Base-by-base conservation (phyloP, 2,888 invertebrate genomes). In the Dasypolia templi region DNA sequence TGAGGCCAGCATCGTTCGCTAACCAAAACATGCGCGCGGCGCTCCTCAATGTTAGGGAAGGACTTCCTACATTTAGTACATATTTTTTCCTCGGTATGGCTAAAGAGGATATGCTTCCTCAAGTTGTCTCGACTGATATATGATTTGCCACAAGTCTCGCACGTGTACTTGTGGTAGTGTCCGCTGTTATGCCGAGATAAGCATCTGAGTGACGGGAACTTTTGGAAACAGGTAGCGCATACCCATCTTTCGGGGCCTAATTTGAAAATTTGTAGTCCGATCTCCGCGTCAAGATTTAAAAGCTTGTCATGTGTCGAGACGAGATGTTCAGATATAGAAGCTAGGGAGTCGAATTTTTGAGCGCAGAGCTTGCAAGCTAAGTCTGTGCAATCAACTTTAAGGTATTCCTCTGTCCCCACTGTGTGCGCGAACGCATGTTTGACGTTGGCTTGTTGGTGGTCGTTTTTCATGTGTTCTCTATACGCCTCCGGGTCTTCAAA, bases 371-470 rank as follows among this genome's bases (percentile, higher is more conserved):
- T 88, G 86, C 95, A 95, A 17, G 81, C 83, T 26, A 94, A 74
- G 22, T 95, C 91, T 0, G 92, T 91, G 72, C 93, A 92, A 76
- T 95, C 95, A 4, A 92, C 93, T 86, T 91, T 92, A 4, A 90
- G 72, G 61, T 76, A 89, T 64, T 89, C 85, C n/a, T 82, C 79
- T 7, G 75, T 62, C 29, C 79, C 80, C 68, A 82, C 64, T 2
- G 82, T 77, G 64, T 90, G 92, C n/a, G 89, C 87, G 67, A 93
- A 92, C 0, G 92, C 92, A 1, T 89, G 90, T 35, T 87, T 83
- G 35, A 92, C 85, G 67, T 92, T 92, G 81, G 7, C 75, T 77
- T 51, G 82, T 66, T 63, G 73, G 77, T 94, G 95, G 14, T 91
- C 90, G 3, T 76, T 78, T 53, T 81, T 86, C 92, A 94, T 93